Evolutionary conservation across 35 echinoderm and acorn worm genomes (phyloP).

Genomic region (Lytechinus pictus): DNA sequence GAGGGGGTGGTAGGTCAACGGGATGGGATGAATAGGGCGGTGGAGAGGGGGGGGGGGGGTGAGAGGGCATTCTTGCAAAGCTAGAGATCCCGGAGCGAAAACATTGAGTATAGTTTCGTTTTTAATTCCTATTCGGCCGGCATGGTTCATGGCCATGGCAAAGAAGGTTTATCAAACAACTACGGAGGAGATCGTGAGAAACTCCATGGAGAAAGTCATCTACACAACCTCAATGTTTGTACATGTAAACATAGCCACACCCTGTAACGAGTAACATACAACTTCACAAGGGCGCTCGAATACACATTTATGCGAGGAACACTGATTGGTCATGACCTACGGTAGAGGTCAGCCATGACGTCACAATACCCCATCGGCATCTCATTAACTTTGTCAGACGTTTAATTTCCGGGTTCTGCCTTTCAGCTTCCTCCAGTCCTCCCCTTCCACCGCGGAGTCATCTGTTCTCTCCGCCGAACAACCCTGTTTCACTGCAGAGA

Average conservation of each 20-base stretch:
- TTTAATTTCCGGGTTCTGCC: constrained; percentile 28
- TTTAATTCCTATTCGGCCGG: no score
- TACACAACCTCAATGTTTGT: neutral
- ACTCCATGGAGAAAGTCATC: neutral
- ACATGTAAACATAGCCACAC: constrained; percentile 2
- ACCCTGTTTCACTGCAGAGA: neutral
- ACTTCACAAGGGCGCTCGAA: neutral
- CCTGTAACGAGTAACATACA: constrained; percentile 7
- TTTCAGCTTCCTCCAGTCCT: constrained; percentile 13
- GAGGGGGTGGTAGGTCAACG: neutral
- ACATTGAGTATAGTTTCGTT: no score
- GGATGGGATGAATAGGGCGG: neutral
- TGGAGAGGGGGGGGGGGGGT: no score
- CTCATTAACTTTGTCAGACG: constrained; percentile 30
- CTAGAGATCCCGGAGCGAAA: no score
- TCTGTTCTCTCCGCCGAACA: neutral
- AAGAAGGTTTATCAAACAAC: neutral
- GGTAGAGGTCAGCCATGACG: neutral
- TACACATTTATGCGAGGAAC: neutral
- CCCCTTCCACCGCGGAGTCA: neutral
- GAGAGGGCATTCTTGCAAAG: no score
- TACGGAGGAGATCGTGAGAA: neutral
- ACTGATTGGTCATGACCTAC: neutral
- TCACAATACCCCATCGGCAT: constrained; percentile 44
- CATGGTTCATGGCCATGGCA: no score